Evolutionary conservation across 2,113 vertebrate species (phyloP).

Genomic region (Heteronetta atricapilla): DNA sequence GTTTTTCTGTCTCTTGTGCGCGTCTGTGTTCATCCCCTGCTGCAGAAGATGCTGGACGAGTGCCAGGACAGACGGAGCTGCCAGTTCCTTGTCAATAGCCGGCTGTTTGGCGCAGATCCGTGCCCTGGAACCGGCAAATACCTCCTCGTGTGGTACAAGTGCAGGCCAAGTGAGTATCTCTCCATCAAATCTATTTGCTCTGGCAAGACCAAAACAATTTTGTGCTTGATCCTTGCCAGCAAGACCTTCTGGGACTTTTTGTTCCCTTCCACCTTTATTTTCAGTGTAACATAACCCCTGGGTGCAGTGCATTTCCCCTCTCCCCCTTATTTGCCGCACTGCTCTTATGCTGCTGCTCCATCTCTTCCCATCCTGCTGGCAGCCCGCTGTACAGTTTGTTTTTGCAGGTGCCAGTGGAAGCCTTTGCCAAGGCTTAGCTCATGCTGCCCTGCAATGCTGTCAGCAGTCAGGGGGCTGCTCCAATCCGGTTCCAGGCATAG

Average conservation of each 20-base stretch:
- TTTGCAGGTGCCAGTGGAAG: background rate
- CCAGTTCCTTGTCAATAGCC: constrained; percentile 88
- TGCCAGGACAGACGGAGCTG: constrained; percentile 91
- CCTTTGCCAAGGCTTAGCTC: background rate
- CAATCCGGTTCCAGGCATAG: background rate
- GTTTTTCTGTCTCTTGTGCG: constrained; percentile 30
- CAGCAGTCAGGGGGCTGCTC: background rate
- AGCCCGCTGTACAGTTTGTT: background rate
- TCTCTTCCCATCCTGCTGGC: background rate
- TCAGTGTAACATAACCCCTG: background rate
- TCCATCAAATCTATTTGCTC: background rate
- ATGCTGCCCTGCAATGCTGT: background rate
- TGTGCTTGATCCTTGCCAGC: background rate
- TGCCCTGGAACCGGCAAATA: constrained; percentile 87
- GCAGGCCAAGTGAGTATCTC: constrained; percentile 87
- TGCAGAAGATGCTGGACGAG: constrained; percentile 91
- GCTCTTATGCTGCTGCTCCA: background rate
- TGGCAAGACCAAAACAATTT: background rate
- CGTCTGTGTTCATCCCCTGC: background rate
- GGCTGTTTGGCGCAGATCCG: constrained; percentile 86
- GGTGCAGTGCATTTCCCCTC: accelerated
- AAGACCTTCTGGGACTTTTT: background rate
- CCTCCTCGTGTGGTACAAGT: constrained; percentile 90
- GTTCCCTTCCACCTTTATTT: background rate
- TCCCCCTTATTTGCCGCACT: background rate